These are phyloP conservation scores for Abrostola tripartita DNA, from an alignment of 2,888 invertebrate genomes.

Conservation along the genomic window DNA sequence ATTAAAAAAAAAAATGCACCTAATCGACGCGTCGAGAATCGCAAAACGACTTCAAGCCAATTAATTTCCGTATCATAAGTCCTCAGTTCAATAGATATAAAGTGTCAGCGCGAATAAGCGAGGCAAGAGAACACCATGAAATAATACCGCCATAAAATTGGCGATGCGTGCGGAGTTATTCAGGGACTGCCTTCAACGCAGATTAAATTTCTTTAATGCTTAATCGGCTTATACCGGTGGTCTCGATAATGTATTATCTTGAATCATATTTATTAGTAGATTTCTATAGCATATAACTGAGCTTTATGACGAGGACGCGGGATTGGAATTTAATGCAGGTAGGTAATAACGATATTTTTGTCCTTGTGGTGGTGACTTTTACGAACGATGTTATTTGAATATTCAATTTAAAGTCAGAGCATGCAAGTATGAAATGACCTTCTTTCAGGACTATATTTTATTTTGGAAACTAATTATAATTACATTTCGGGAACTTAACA, in stretches of 20 bases:
- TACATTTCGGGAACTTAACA: too few species aligned
- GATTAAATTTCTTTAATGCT: conserved; percentile 59
- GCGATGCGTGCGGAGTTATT: conserved; percentile 37
- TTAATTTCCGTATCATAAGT: conserved; percentile 40
- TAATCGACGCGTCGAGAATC: too few species aligned
- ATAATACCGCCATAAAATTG: conserved; percentile 51
- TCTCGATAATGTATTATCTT: conserved; percentile 46
- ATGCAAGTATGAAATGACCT: too few species aligned
- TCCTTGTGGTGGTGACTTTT: too few species aligned
- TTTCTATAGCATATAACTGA: not conserved
- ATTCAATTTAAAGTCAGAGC: too few species aligned
- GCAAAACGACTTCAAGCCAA: conserved; percentile 10
- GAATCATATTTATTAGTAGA: conserved; percentile 35
- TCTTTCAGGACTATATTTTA: too few species aligned
- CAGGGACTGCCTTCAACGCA: conserved; percentile 31
- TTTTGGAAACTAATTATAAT: too few species aligned
- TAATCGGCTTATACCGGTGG: conserved; percentile 51
- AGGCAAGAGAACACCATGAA: conserved; percentile 35
- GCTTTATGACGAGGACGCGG: conserved; percentile 1
- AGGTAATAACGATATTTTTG: not conserved
- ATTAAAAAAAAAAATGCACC: too few species aligned
- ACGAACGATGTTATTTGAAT: too few species aligned
- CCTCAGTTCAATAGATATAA: conserved; percentile 30
- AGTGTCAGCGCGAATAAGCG: conserved; percentile 36
- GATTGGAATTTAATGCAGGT: not conserved